These are phyloP conservation scores for Drosophila kepulauana DNA, from an alignment of 1,140 invertebrate genomes.

Conservation along the genomic window DNA sequence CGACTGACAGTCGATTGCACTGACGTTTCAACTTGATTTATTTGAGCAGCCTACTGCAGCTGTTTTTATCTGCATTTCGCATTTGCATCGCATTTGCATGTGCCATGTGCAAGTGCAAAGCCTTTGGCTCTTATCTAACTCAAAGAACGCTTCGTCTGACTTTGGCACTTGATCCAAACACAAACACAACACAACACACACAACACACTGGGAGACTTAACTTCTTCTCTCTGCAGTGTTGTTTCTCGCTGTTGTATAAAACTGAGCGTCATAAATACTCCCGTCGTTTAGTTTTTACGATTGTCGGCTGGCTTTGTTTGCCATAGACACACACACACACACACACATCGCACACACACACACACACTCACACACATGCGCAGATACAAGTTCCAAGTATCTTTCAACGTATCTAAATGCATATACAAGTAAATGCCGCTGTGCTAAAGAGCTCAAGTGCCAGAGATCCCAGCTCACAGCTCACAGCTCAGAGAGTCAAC, in stretches of 20 bases:
- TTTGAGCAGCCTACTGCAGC: constrained; percentile 24
- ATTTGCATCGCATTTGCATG: constrained; percentile 55
- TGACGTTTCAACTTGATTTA: constrained; percentile 44
- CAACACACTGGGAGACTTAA: constrained; percentile 44
- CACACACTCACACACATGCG: constrained; percentile 34
- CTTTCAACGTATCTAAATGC: constrained; percentile 75
- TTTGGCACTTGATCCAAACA: constrained; percentile 77
- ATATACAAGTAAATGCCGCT: constrained; percentile 58
- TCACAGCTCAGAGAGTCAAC: background rate
- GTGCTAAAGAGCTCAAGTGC: constrained; percentile 73
- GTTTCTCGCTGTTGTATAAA: constrained; percentile 20
- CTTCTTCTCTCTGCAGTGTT: too few species aligned
- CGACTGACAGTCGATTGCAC: constrained; percentile 12
- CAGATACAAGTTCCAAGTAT: constrained; percentile 66
- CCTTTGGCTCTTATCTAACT: constrained; percentile 74
- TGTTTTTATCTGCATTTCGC: constrained; percentile 43
- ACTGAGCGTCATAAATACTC: constrained; percentile 74
- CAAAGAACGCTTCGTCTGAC: constrained; percentile 61
- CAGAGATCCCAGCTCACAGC: constrained; percentile 39
- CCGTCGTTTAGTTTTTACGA: constrained; percentile 80
- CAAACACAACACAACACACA: constrained; percentile 24
- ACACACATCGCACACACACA: constrained; percentile 13
- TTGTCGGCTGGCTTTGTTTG: constrained; percentile 79
- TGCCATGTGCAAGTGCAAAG: constrained; percentile 50
- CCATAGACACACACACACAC: constrained; percentile 34